Evolutionary conservation across 35 echinoderm and acorn worm species (phyloP).

Genomic region (Apostichopus japonicus): DNA sequence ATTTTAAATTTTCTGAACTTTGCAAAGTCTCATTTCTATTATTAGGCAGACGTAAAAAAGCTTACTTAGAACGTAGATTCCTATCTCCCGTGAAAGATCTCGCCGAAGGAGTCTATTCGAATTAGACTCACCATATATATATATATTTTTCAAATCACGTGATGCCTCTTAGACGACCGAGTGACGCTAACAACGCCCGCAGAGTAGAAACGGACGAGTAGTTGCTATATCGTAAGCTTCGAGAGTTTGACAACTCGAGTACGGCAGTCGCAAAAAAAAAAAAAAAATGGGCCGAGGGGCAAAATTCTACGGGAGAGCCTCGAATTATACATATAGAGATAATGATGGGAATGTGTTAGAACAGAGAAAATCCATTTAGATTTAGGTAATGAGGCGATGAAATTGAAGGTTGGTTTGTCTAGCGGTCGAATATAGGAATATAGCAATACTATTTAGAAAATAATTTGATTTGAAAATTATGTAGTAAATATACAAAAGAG

Average conservation of each 20-base stretch:
- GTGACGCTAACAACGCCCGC: conserved; percentile 10
- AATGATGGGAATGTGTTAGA: conserved; percentile 7
- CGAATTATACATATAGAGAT: not conserved
- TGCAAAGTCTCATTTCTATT: too few species aligned
- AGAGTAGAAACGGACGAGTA: not conserved
- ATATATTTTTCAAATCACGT: not conserved
- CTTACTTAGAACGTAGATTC: not conserved
- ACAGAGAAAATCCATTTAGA: not conserved
- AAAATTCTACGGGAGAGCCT: not conserved
- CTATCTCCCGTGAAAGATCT: not conserved
- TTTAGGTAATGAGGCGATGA: not conserved
- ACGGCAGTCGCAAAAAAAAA: not conserved
- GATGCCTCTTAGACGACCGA: not conserved
- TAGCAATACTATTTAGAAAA: too few species aligned
- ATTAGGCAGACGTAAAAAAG: not conserved
- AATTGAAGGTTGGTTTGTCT: not conserved
- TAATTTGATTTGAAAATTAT: too few species aligned
- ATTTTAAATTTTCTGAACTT: too few species aligned
- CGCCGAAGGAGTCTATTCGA: not conserved
- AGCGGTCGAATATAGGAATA: not conserved
- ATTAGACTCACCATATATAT: not conserved
- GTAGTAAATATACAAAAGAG: too few species aligned
- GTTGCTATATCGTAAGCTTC: not conserved
- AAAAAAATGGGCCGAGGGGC: not conserved
- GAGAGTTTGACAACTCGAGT: not conserved